Base-by-base conservation (phyloP, 2,888 invertebrate species). In the Eremobia ochroleuca region DNA sequence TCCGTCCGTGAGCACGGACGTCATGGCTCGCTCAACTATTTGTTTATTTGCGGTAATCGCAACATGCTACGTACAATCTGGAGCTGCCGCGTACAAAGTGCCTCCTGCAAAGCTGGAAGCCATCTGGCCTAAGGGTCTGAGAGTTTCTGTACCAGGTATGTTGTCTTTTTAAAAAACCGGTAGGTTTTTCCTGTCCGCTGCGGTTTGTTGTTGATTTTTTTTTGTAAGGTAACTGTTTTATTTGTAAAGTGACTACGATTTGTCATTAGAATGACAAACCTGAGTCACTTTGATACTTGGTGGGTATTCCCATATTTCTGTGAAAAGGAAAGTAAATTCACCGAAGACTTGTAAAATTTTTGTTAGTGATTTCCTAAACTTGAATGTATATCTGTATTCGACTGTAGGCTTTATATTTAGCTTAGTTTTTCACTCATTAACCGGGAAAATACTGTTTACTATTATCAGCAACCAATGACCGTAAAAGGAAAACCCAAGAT, bases 61-160 rank as follows among this genome's bases (percentile, higher is more conserved):
- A 43, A 79, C 86, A 77, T 89, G 89, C 77, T 67, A 72, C 58
- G 91, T 82, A 1, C 90, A 91, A 59, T 1, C 13, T 37, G 59
- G 68, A 62, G 89, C 89, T 2, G 88, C 87, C 4, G 52, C 28
- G 59, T 95, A 96, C 73, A 90, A 82, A 2, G 97, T 97, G 0
- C 97, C 97, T 0, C 94, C 95, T 1, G 97, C 97, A 0, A 97
- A 94, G 76, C 93, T 98, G 1, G 97, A 97, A 90, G 97, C 97
- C 4, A 95, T 97, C 55, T 95, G 95, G 85, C 98, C 98, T 0
- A 96, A 92, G 90, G 98, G 98, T 76, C 90, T 98, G 0, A 94
- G 97, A 67, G 97, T 97, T 0, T 97, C 97, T 0, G 97, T 98
- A 62, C 86, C 86, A 89, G 94, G 94, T 93, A 81, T 81, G 87